Conservation (phyloP, 1,140 invertebrate genomes). For the Anastatus disparis region DNA sequence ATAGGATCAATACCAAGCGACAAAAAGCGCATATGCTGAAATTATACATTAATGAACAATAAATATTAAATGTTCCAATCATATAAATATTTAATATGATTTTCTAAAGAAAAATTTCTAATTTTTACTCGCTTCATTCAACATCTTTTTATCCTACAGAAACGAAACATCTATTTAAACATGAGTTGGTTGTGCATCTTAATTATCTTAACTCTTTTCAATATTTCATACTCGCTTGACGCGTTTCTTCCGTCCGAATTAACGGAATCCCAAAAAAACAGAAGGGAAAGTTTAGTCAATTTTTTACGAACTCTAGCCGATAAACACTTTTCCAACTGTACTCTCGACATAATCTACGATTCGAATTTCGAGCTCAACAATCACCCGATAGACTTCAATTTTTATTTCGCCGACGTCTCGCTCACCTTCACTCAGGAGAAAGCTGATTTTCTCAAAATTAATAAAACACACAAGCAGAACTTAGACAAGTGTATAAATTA, state of each 20-base stretch:
- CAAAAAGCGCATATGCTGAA: too few species aligned
- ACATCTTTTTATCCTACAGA: background rate
- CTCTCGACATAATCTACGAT: constrained; percentile 74
- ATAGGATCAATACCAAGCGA: too few species aligned
- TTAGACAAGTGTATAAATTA: constrained; percentile 70
- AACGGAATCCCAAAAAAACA: background rate
- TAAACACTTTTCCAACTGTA: constrained; percentile 70
- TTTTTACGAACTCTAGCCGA: background rate
- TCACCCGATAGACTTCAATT: constrained; percentile 68
- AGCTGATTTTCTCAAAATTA: background rate
- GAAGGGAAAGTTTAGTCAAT: constrained; percentile 6
- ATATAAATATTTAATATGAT: background rate
- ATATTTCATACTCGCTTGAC: background rate
- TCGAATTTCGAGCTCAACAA: constrained; percentile 63
- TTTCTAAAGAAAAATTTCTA: background rate
- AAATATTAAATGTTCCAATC: constrained; percentile 19
- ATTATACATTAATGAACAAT: constrained; percentile 37
- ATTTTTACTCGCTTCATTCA: background rate
- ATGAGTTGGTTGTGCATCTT: background rate
- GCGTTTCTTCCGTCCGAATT: background rate
- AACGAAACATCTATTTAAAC: too few species aligned
- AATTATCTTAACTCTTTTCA: background rate
- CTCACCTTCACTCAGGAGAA: background rate
- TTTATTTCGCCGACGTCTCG: constrained; percentile 21
- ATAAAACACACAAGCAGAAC: constrained; percentile 35